Evolutionary conservation across 1,140 invertebrate genomes (phyloP).

Genomic region (Limonius californicus): DNA sequence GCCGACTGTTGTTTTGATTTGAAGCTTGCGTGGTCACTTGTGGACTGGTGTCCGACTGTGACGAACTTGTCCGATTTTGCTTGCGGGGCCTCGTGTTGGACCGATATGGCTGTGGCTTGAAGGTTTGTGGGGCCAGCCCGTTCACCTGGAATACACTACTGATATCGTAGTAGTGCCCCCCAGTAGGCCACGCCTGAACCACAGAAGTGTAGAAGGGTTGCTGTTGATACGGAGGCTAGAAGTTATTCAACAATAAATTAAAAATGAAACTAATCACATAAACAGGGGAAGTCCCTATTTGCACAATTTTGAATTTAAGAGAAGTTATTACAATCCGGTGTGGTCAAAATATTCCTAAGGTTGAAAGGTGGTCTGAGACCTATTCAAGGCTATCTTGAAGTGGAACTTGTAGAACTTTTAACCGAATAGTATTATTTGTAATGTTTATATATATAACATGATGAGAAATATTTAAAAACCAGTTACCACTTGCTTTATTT

Average conservation of each 20-base stretch:
- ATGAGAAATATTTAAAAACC: no score
- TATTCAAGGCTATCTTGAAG: no score
- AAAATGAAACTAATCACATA: background rate
- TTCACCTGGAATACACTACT: conserved; percentile 69
- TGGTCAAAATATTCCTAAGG: no score
- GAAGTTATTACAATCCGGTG: no score
- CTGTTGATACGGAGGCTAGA: conserved; percentile 46
- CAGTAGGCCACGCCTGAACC: conserved; percentile 56
- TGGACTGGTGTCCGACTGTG: background rate
- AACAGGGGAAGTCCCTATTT: no score
- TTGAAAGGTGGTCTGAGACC: no score
- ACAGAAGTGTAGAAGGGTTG: conserved; percentile 56
- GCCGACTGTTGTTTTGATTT: background rate
- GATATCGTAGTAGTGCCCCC: conserved; percentile 66
- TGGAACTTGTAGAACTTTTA: no score
- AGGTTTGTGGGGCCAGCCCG: conserved; percentile 68
- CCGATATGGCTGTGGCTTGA: conserved; percentile 49
- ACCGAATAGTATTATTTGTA: no score
- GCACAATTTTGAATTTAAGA: no score
- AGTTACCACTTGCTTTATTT: no score
- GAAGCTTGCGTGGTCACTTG: conserved; percentile 29
- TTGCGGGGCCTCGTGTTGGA: conserved; percentile 29
- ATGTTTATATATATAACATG: no score
- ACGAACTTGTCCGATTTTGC: conserved; percentile 21
- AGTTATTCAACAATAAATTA: no score